These are phyloP conservation scores for Apoda limacodes DNA, from an alignment of 2,888 invertebrate species.

Conservation along the genomic window DNA sequence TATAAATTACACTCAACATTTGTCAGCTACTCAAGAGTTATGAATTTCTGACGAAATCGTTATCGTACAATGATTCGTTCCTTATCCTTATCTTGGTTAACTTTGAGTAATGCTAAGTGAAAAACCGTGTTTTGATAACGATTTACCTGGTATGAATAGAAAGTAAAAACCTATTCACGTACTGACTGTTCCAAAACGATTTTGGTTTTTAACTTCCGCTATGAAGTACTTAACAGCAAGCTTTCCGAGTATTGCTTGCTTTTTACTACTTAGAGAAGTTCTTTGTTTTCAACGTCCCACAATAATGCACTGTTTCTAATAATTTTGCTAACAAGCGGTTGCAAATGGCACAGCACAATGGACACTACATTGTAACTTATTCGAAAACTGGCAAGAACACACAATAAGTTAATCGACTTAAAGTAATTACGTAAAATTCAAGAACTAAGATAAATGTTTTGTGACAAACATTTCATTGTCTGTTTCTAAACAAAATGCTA, in stretches of 20 bases:
- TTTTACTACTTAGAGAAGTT: conserved; percentile 48
- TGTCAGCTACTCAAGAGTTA: conserved; percentile 23
- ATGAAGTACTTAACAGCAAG: conserved; percentile 16
- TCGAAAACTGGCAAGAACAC: too few relatives aligned
- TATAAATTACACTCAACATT: conserved; percentile 30
- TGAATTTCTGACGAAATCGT: conserved; percentile 22
- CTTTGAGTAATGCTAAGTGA: conserved; percentile 15
- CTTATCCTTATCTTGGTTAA: conserved; percentile 27
- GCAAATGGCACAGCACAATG: conserved; percentile 38
- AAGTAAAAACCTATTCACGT: too few relatives aligned
- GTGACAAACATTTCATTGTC: too few relatives aligned
- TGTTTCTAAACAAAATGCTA: too few relatives aligned
- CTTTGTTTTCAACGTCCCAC: conserved; percentile 47
- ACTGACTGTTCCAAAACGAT: too few relatives aligned
- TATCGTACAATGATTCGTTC: conserved; percentile 38
- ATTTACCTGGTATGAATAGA: too few relatives aligned
- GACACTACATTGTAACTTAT: conserved; percentile 32
- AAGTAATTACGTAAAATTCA: too few relatives aligned
- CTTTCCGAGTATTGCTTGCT: conserved; percentile 40
- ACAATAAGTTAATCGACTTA: too few relatives aligned
- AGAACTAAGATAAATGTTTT: too few relatives aligned
- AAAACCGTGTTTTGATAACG: conserved; percentile 9
- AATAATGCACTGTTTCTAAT: conserved; percentile 54
- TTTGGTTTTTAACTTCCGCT: too few relatives aligned
- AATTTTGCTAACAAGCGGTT: conserved; percentile 49